phyloP scores from a whole-genome alignment of 2,797 vertebrate genomes.

The Geotrypetes seraphini region DNA sequence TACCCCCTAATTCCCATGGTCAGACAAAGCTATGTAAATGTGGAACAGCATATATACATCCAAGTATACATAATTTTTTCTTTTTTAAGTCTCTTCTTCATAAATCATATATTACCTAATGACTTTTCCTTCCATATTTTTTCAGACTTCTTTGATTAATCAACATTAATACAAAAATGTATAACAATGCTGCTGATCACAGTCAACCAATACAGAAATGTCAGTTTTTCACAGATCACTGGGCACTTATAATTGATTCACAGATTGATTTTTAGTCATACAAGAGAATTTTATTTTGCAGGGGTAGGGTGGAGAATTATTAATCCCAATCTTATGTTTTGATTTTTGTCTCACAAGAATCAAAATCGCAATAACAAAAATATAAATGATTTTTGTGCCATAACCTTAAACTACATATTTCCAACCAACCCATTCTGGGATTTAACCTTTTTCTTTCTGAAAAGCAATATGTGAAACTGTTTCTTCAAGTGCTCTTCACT shows the following conservation, averaged over 20 bases:
- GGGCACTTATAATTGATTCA: background rate
- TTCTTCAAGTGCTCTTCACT: no score
- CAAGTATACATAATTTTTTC: no score
- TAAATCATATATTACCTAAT: background rate
- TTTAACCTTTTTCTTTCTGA: background rate
- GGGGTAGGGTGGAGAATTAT: background rate
- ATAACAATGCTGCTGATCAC: conserved; percentile 1
- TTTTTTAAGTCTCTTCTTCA: no score
- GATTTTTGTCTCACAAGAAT: no score
- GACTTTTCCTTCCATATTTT: background rate
- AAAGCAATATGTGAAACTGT: no score
- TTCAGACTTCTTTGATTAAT: background rate
- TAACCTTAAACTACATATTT: background rate
- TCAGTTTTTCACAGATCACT: conserved; percentile 1
- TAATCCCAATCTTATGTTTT: background rate
- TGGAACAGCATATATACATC: no score
- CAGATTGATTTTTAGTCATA: conserved; percentile 1
- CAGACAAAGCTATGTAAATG: no score
- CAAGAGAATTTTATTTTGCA: no score
- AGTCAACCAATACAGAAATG: background rate
- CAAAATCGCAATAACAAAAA: no score
- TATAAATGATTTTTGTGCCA: no score
- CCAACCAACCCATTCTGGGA: background rate
- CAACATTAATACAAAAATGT: background rate
- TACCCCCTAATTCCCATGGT: no score